Base-by-base conservation (phyloP, 2,888 invertebrate species). In the Galeruca laticollis region DNA sequence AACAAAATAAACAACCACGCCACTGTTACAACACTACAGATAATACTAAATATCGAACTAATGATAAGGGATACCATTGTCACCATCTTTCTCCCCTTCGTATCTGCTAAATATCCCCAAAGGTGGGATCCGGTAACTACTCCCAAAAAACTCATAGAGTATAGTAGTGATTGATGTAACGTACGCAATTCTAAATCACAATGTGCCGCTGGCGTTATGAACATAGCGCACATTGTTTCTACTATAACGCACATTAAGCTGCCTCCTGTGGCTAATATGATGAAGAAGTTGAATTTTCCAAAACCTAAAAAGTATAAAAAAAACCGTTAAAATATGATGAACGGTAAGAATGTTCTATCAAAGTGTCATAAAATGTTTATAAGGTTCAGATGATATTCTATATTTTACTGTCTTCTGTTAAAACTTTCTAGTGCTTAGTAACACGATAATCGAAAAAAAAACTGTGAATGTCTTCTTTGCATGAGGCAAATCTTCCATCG, bases 211-310 rank as follows among this genome's bases (percentile, higher is more conserved):
- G 92, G 91, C 79, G 91, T 86, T 52, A 92, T 88, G 79, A 91
- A 89, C 66, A 91, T 89, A 72, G 92, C 87, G 13, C 89, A 88
- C 83, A 91, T 86, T 6, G 89, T 90, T 85, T 92, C 91, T 82
- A 91, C 88, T 82, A 92, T 91, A 73, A 91, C 90, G 3, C 90
- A 88, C 89, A 91, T 89, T 13, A 92, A 86, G 72, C 90, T 89
- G 1, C 89, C 79, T 0, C 92, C 92, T 20, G 89, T 88, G 70
- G 90, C 87, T 63, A 92, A 76, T 81, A 91, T 85, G 59, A 92
- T 86, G 20, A 87, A 82, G 43, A 90, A 82, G 80, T 92, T 91
- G 86, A 90, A 92, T 13, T 84, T 80, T 0, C 92, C 92, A 77
- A 89, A 88, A 52, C 90, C 90, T 87, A 85, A 56, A 79, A 79